Evolutionary conservation across 2,888 invertebrate species (phyloP), one percentile per base, ranked within the genome.

Genomic region (Lottia scabra): DNA sequence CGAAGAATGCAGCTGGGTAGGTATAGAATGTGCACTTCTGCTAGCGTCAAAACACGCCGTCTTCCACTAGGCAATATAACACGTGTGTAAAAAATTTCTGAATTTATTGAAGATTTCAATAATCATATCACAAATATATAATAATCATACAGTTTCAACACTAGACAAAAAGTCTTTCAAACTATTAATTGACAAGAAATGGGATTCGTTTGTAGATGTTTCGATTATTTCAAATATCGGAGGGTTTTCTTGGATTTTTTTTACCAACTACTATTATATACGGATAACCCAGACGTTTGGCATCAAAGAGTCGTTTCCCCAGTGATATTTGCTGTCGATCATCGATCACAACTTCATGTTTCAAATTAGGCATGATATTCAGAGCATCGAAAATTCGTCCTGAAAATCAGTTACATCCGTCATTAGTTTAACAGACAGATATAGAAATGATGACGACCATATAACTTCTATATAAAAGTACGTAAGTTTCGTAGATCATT

Each of bases 281-380:
- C 0, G 97, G 96, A 89, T 95, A 95, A 0, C 98, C 98, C 76
- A 93, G 91, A 70, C 87, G 88, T 81, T 92, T 93, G 2, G 93
- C 93, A 62, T 94, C 93, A 67, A 92, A 77, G 63, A 94, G 81
- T 70, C 98, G 91, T 84, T 93, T 93, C 1, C 98, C 98, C 75
- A 99, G 95, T 0, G 96, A 96, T 76, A 94, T 87, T 12, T 93
- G 88, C 44, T 91, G 92, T 80, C 97, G 90, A 86, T 99, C 97
- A 88, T 98, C 98, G 2, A 95, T 83, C 62, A 96, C 82, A n/a
- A 94, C 90, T 83, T 96, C 94, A 48, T 91, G 90, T 12, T 85
- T 77, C 62, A 93, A 88, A 38, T 83, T 80, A 8, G 91, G 85
- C 30, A 86, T 78, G 15, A 87, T 82, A 77, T 91, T 91, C n/a